Base-by-base conservation (phyloP, 1,140 invertebrate species). In the Cotesia glomerata region DNA sequence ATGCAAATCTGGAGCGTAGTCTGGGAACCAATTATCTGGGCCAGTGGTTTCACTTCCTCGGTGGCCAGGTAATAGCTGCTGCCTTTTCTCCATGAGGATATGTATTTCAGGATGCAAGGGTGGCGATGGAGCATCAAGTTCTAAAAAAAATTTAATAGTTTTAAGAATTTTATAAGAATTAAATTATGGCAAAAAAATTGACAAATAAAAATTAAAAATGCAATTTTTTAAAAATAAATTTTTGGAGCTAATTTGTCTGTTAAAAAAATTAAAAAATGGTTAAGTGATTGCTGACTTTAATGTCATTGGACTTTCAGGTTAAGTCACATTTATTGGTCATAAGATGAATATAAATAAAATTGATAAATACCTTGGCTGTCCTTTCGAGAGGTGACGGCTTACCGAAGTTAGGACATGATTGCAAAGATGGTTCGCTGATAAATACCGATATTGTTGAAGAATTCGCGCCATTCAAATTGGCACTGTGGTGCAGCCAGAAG, bases 91-190 rank as follows among this genome's bases (percentile, higher is more conserved):
- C 93, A 95, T 1, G 92, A 92, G n/a, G 91, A 91, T 72, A 94
- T 88, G 79, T 94, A 95, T 77, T 91, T 91, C 5, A 95, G 81
- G 76, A 95, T 95, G 75, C 90, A 93, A 1, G 94, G 94, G 87
- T 95, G 94, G 0, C 94, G 89, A 84, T 94, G 91, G 69, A 94
- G 89, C 88, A 93, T 92, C 26, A 94, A 88, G 87, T 94, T 95
- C 94, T 96, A 83, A 69, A 90, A 90, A 39, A 36, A 75, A 14
- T 8, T 45, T 45, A 8, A 45, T 45, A 39, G n/a, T 26, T 26
- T 26, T 26, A 26, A 26, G 2, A 26, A 26, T 26, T 26, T 26
- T 26, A 2, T 26, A 26, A 26, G 2, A 78, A 32, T 64, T 36
- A 5, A 0, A 51, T 61, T 5, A 54, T 32, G 64, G 36, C 0